Percentiles rank a stretch among this genome's conserved stretches.
Conservation (phyloP, 2,888 invertebrate genomes). For the Proisotoma minuta region DNA sequence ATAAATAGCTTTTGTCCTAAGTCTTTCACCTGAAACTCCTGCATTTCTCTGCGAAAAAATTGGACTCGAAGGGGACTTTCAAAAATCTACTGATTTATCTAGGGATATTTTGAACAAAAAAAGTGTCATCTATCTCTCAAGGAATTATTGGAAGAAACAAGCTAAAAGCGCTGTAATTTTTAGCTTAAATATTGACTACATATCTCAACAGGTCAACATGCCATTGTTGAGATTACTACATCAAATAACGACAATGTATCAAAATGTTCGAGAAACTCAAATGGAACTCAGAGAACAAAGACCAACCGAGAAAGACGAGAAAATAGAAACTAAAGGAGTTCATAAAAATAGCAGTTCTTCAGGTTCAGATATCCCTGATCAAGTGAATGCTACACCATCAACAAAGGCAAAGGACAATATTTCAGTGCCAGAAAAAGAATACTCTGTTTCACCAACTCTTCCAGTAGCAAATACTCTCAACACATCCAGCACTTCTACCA, state of each 20-base stretch:
- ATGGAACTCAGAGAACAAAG: conserved; percentile 74
- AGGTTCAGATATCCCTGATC: conserved; percentile 39
- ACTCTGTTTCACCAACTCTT: conserved; percentile 13
- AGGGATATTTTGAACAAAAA: conserved; percentile 64
- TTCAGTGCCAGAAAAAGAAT: conserved; percentile 1
- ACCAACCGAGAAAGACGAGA: conserved; percentile 25
- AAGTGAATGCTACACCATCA: not conserved
- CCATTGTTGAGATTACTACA: conserved; percentile 83
- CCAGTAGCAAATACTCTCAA: conserved; percentile 16
- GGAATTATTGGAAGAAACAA: conserved; percentile 81
- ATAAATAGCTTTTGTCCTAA: conserved; percentile 55
- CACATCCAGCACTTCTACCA: conserved; percentile 25
- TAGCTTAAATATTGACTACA: conserved; percentile 78
- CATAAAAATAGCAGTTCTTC: conserved; percentile 46
- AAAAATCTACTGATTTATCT: conserved; percentile 50
- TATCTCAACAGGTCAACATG: conserved; percentile 96
- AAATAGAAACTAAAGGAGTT: conserved; percentile 4
- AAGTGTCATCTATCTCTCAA: conserved; percentile 76
- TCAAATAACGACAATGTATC: conserved; percentile 96
- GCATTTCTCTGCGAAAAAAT: conserved; percentile 90
- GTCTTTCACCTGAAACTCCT: conserved; percentile 69
- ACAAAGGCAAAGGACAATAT: not conserved
- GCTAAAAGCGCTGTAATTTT: conserved; percentile 89
- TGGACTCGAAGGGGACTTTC: conserved; percentile 80
- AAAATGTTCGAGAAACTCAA: conserved; percentile 91